phyloP scores from a whole-genome alignment of 2,113 vertebrate genomes.

The Ibidorhyncha struthersii region DNA sequence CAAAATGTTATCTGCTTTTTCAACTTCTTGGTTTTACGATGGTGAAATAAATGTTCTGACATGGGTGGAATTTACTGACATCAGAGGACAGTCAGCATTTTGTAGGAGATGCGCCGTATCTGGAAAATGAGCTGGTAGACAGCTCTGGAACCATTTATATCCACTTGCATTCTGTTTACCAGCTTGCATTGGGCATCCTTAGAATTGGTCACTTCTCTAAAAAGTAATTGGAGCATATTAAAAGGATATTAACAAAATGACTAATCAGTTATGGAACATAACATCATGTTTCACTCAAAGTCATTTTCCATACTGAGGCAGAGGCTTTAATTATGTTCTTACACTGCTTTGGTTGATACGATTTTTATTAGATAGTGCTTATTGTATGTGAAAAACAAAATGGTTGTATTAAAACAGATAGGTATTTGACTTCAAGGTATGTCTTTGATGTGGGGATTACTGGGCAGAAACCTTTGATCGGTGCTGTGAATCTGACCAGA shows the following conservation, averaged over 20 bases:
- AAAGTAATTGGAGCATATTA: not conserved
- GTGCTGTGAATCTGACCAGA: not conserved
- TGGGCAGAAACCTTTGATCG: not conserved
- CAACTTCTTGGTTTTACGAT: not conserved
- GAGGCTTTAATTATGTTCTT: not conserved
- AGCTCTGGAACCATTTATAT: not conserved
- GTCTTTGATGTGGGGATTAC: not conserved
- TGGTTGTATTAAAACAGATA: not conserved
- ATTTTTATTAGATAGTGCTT: not conserved
- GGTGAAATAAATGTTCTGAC: not conserved
- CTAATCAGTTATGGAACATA: not conserved
- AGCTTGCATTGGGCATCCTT: not conserved
- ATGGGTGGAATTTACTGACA: not conserved
- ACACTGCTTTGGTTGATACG: not conserved
- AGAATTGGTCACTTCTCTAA: not conserved
- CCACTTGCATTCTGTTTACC: not conserved
- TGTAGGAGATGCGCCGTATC: not conserved
- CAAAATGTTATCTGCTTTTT: not conserved
- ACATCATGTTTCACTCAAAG: not conserved
- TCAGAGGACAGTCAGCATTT: not conserved
- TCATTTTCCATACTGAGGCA: not conserved
- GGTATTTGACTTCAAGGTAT: not conserved
- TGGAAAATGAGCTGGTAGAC: not conserved
- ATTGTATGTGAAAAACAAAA: not conserved
- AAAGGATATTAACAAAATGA: not conserved